These are phyloP conservation scores for Malurus melanocephalus DNA, from an alignment of 2,113 vertebrate species.

Conservation along the genomic window DNA sequence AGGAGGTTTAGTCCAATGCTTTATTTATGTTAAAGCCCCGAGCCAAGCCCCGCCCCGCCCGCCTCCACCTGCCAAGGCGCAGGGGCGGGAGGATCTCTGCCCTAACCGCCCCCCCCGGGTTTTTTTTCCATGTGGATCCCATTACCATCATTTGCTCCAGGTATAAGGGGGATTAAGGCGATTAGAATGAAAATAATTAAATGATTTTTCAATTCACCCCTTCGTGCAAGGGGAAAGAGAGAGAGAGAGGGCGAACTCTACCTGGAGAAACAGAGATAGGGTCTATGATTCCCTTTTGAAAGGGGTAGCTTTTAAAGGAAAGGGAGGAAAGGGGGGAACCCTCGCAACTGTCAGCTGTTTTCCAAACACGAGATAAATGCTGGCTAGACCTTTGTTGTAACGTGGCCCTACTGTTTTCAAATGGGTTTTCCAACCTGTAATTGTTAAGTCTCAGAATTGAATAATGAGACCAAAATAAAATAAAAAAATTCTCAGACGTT, in stretches of 20 bases:
- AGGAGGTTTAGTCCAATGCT: accelerated
- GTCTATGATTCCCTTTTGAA: neutral
- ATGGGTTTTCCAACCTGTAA: constrained; percentile 39
- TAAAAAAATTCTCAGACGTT: accelerated
- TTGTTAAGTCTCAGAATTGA: constrained; percentile 39
- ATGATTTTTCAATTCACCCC: neutral
- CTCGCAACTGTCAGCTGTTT: constrained; percentile 61
- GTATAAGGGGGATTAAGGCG: neutral
- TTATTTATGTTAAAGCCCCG: neutral
- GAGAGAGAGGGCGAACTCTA: neutral
- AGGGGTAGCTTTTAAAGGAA: neutral
- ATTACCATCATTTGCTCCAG: constrained; percentile 33
- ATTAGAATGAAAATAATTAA: constrained; percentile 44
- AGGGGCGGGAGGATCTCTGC: neutral
- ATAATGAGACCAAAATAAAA: constrained; percentile 3
- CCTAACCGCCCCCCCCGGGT: neutral
- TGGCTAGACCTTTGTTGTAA: constrained; percentile 60
- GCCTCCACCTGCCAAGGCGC: neutral
- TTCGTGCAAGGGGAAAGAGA: neutral
- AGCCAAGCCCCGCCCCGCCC: neutral
- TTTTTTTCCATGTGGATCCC: neutral
- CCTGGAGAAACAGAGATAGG: too few species aligned
- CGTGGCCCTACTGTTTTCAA: constrained; percentile 54
- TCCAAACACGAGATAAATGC: constrained; percentile 65
- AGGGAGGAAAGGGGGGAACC: neutral